A percentile compares a stretch with the other conserved stretches of the same genome.
Evolutionary conservation across 2,113 vertebrate genomes (phyloP).

Genomic region (Emydura subglobosa): DNA sequence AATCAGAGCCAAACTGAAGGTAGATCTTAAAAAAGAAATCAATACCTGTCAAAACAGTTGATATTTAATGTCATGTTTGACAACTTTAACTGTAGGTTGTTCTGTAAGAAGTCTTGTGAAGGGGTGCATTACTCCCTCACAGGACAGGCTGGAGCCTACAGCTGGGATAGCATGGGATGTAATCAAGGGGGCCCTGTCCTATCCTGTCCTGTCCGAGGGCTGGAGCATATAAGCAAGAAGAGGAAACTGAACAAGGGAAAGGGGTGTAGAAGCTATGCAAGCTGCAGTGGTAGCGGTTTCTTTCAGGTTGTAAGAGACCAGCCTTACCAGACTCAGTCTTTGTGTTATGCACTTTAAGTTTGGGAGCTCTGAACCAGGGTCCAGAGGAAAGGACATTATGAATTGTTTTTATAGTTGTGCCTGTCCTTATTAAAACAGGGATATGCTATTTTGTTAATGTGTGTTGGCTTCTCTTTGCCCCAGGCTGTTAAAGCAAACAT

Average conservation of each 20-base stretch:
- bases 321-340: background rate
- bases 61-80: background rate
- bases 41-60: slow-evolving; percentile 26
- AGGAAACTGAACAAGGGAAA: background rate
- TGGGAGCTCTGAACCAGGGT: background rate
- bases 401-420: background rate
- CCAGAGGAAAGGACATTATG: background rate
- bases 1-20: background rate
- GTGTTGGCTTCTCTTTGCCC: background rate
- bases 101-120: background rate
- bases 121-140: background rate
- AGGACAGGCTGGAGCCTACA: background rate
- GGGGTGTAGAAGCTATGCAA: background rate
- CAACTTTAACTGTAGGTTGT: background rate
- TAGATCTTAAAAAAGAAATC: slow-evolving; percentile 14
- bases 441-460: background rate
- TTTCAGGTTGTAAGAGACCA: background rate
- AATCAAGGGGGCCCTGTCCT: background rate
- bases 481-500: background rate
- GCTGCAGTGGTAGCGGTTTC: background rate
- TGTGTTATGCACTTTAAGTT: background rate
- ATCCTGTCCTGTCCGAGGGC: background rate
- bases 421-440: background rate
- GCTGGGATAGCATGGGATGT: background rate
- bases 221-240: background rate